Conservation (phyloP, 2,888 invertebrate species). For the Scelioninae gen. 1 region DNA sequence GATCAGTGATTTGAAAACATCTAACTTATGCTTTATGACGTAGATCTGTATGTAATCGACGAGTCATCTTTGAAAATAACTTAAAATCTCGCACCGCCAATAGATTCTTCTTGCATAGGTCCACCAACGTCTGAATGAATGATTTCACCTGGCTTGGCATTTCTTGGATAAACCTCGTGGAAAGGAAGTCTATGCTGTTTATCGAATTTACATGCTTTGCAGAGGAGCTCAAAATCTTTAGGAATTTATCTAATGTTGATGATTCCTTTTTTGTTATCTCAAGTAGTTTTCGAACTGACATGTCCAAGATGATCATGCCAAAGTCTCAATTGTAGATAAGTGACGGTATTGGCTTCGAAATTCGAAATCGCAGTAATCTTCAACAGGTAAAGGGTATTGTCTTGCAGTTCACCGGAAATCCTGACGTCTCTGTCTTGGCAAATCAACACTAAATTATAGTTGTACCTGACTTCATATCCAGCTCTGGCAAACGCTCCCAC, state of each 20-base stretch:
- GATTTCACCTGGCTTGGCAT: conserved; percentile 30
- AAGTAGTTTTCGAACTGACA: conserved; percentile 16
- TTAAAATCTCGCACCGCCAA: conserved; percentile 68
- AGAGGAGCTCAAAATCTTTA: conserved; percentile 38
- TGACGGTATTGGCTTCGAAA: conserved; percentile 24
- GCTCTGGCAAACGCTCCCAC: conserved; percentile 25
- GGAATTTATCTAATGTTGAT: conserved; percentile 2
- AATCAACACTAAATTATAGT: conserved; percentile 13
- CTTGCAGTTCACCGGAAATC: conserved; percentile 29
- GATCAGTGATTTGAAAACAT: conserved; percentile 22
- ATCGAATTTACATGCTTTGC: conserved; percentile 50
- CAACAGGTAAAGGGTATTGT: conserved; percentile 23
- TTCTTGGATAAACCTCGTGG: conserved; percentile 9
- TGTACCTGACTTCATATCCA: conserved; percentile 9
- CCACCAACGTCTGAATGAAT: conserved; percentile 71
- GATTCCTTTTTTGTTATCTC: conserved; percentile 34
- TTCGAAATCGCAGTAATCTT: conserved; percentile 1
- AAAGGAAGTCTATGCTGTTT: conserved; percentile 56
- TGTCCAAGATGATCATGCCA: conserved; percentile 48
- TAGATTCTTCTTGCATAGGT: conserved; percentile 69
- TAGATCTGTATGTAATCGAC: conserved; percentile 65
- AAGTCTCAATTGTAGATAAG: conserved; percentile 1
- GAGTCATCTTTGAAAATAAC: conserved; percentile 70
- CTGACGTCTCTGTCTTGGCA: conserved; percentile 4
- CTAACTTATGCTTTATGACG: conserved; percentile 51